phyloP scores from a whole-genome alignment of 2,797 vertebrate genomes.

The Eulemur coronatus region DNA sequence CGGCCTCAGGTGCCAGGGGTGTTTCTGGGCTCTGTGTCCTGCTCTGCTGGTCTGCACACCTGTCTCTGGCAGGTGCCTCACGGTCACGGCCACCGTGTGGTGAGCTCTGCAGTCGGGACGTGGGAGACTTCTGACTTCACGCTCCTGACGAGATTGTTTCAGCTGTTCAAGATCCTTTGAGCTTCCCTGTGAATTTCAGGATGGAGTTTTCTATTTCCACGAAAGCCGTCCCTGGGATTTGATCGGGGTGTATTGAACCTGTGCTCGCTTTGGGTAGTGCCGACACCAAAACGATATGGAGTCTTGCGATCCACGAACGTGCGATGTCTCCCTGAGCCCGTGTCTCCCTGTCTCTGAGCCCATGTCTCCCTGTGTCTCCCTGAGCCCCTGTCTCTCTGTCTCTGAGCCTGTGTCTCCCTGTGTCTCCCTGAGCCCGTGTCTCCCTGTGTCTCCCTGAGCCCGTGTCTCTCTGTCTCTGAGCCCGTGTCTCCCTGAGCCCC shows the following conservation, averaged over 20 bases:
- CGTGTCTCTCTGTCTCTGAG: not conserved
- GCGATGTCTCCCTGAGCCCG: rapidly evolving
- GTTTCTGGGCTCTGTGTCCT: rapidly evolving
- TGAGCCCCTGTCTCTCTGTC: too few relatives aligned
- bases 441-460: not conserved
- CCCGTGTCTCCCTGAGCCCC: not conserved
- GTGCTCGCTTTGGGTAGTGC: rapidly evolving
- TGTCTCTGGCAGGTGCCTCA: not conserved
- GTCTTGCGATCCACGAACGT: rapidly evolving
- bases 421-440: not conserved
- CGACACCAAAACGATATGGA: rapidly evolving
- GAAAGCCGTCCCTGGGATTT: rapidly evolving
- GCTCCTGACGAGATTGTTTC: not conserved
- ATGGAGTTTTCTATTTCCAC: not conserved
- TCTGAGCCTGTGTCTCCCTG: not conserved
- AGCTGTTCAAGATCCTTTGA: rapidly evolving
- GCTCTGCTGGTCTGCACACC: rapidly evolving
- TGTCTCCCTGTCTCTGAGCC: too few relatives aligned
- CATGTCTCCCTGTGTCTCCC: not conserved
- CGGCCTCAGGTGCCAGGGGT: rapidly evolving
- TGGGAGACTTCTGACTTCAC: too few relatives aligned
- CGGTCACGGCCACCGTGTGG: not conserved
- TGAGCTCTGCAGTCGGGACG: not conserved
- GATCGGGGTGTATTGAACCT: rapidly evolving
- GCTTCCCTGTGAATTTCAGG: not conserved